Evolutionary conservation across 1,140 invertebrate genomes (phyloP).

Genomic region (Pseudobourletiella spinata): DNA sequence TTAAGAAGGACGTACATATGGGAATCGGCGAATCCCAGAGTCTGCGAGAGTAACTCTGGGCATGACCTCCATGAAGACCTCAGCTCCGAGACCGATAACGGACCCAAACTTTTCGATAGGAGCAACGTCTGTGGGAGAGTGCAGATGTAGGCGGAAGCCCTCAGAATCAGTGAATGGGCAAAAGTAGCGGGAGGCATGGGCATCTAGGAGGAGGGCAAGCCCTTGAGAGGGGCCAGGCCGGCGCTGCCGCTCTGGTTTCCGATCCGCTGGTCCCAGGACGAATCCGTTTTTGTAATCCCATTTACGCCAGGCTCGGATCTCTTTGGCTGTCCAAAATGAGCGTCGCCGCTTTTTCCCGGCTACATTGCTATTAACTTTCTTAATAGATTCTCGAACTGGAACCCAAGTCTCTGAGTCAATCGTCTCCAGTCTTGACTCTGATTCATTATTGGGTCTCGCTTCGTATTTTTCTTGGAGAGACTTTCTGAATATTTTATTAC

Average conservation of each 20-base stretch:
- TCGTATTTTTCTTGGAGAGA: not conserved
- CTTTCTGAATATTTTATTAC: not conserved
- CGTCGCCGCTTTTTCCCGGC: not conserved
- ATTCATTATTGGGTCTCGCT: not conserved
- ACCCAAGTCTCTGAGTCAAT: not conserved
- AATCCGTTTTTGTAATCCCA: constrained; percentile 4
- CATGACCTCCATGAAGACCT: not conserved
- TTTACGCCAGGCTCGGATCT: not conserved
- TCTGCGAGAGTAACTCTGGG: not conserved
- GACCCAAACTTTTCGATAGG: not conserved
- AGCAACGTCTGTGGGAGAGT: not conserved
- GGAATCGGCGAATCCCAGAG: not conserved
- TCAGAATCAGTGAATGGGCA: not conserved
- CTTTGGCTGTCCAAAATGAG: too few species aligned
- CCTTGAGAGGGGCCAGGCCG: not conserved
- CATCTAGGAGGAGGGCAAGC: constrained; percentile 7
- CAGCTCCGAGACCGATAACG: not conserved
- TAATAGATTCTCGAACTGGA: not conserved
- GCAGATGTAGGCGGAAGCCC: not conserved
- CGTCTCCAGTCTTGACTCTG: not conserved
- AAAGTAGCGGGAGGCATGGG: not conserved
- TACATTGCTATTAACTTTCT: not conserved
- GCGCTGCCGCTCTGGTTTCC: not conserved
- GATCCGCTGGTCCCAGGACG: not conserved
- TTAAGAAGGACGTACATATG: too few species aligned